These are phyloP conservation scores for Phylloscopus whistleri DNA, from an alignment of 2,113 vertebrate genomes.

Conservation along the genomic window DNA sequence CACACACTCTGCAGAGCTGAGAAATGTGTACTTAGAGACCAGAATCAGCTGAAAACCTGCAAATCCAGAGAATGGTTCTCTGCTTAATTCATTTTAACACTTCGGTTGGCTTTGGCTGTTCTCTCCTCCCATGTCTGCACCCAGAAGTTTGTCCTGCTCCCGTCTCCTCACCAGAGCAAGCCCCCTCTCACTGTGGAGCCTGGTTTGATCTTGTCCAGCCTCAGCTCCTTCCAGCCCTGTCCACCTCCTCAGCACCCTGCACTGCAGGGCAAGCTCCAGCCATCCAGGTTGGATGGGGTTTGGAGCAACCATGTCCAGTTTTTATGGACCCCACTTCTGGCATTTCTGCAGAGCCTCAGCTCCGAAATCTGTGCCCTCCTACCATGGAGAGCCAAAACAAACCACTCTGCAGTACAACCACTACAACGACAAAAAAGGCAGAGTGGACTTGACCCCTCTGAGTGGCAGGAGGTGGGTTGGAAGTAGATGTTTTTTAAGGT, in stretches of 20 bases:
- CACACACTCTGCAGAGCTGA: background rate
- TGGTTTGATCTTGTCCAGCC: background rate
- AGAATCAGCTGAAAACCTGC: background rate
- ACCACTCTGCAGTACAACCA: background rate
- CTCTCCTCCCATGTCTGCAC: background rate
- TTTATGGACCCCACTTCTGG: background rate
- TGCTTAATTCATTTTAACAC: background rate
- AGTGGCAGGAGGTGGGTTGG: background rate
- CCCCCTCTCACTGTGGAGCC: too few relatives aligned
- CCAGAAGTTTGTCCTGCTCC: background rate
- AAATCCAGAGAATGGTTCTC: background rate
- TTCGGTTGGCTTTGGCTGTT: background rate
- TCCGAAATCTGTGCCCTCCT: background rate
- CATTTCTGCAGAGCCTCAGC: background rate
- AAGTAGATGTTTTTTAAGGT: background rate
- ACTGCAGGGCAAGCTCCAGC: background rate
- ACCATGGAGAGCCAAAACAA: background rate
- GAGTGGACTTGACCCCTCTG: fast-evolving
- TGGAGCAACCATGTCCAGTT: background rate
- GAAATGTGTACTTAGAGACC: background rate
- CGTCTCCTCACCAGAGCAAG: background rate
- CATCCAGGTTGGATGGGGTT: background rate
- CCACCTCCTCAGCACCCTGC: background rate
- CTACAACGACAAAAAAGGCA: background rate
- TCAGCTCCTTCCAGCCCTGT: background rate